These are phyloP conservation scores for Gallinago paraguaiae DNA, from an alignment of 2,113 vertebrate species.

Conservation along the genomic window DNA sequence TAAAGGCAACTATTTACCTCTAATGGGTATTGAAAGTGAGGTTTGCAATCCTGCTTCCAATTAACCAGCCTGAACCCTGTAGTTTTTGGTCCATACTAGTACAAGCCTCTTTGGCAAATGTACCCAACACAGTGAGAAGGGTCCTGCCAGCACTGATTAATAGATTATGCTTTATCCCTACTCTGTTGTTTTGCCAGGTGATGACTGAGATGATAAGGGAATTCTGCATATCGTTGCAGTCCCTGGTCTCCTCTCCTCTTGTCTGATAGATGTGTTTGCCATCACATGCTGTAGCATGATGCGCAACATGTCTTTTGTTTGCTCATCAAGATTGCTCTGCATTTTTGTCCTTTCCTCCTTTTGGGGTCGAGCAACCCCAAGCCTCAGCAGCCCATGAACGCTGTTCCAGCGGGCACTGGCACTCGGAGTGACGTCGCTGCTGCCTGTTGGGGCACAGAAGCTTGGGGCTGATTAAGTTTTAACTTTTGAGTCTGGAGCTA, in stretches of 20 bases:
- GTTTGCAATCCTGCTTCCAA: neutral
- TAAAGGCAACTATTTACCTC: neutral
- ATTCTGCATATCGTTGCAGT: neutral
- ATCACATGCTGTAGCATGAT: neutral
- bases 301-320: neutral
- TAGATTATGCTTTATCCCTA: neutral
- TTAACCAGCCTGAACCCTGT: neutral
- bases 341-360: neutral
- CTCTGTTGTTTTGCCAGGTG: neutral
- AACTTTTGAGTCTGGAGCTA: conserved; percentile 62
- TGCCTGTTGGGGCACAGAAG: conserved; percentile 48
- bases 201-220: neutral
- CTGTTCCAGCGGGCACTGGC: neutral
- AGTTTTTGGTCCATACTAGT: neutral
- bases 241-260: neutral
- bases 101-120: neutral
- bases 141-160: neutral
- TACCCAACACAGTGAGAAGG: neutral
- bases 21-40: neutral
- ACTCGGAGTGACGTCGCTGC: neutral
- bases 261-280: neutral
- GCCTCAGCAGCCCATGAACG: neutral
- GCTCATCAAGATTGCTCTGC: neutral
- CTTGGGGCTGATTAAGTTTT: conserved; percentile 66
- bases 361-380: neutral